Evolutionary conservation across 2,797 vertebrate genomes (phyloP), one percentile per base, ranked within the genome.

Genomic region (Aphelocoma californica): DNA sequence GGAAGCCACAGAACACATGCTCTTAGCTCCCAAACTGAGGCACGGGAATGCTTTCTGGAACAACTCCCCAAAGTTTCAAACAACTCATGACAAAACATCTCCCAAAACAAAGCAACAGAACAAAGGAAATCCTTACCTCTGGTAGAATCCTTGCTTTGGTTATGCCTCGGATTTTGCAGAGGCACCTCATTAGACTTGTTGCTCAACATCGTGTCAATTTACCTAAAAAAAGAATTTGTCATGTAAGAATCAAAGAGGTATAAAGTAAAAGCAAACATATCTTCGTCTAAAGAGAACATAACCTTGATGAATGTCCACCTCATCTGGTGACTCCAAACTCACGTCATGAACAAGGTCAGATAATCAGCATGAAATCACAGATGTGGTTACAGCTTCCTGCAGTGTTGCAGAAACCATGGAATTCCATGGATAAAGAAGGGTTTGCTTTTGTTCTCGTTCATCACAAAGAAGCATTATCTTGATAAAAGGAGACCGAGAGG

Each of bases 181-280:
- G 98, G 97, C 82, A 96, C 97, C 83, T 98, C 98, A 95, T 97
- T 98, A 95, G 95, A 97, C 91, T 97, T 98, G 95, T 95, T 98
- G 96, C 97, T 98, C 98, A 98, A 98, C 99, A 99, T 99, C 19
- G 78, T 98, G 98, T 96, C 96, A 96, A 91, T 95, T 98, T 97
- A 99, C 97, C 98, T 98, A 92, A 42, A 95, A 92, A 82, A 28
- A 82, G 23, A 53, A 77, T 1, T 21, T 1, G 12, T 66, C n/a
- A 82, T 0, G 4, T 92, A 73, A 95, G 51, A 50, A 56, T 56
- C 44, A 45, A 66, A 90, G 42, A 73, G 8, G 3, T 13, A 31
- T 10, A 67, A 89, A 86, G 18, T 14, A 69, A 74, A 38, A 91
- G 24, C 23, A 53, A 36, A 50, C 4, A 2, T 45, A 14, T 34